A percentile compares a stretch with the other conserved stretches of the same genome.
Conservation (phyloP, 2,113 vertebrate genomes). For the Apaloderma vittatum region DNA sequence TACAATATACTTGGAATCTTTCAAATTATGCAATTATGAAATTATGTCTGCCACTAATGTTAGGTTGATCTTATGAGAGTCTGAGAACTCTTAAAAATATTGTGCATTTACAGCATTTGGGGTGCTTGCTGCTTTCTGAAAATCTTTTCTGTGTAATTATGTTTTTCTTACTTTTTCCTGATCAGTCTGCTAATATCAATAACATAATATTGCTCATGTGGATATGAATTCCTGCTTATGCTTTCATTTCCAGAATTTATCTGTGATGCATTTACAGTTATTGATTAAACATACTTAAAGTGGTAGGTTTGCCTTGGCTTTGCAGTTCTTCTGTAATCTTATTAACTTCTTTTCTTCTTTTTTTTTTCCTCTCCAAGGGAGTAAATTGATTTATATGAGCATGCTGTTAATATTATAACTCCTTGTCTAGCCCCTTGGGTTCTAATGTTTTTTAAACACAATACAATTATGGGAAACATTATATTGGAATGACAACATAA, state of each 20-base stretch:
- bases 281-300: constrained; percentile 23
- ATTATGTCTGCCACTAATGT: neutral
- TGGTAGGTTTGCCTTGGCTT: neutral
- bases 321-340: constrained; percentile 42
- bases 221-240: neutral
- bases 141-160: neutral
- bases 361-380: constrained; percentile 54
- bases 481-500: constrained; percentile 65
- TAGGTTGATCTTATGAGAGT: neutral
- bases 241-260: neutral
- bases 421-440: constrained; percentile 71
- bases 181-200: neutral
- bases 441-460: constrained; percentile 76
- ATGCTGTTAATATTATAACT: constrained; percentile 73
- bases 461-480: constrained; percentile 71
- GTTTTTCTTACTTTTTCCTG: neutral
- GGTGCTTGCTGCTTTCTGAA: rapidly evolving
- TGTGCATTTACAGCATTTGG: neutral
- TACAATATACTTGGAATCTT: neutral
- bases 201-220: neutral
- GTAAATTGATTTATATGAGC: constrained; percentile 80
- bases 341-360: neutral
- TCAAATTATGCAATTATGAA: neutral
- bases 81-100: neutral
- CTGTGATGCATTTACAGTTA: constrained; percentile 17